Evolutionary conservation across 2,797 vertebrate species (phyloP).

Genomic region (Syncerus caffer): DNA sequence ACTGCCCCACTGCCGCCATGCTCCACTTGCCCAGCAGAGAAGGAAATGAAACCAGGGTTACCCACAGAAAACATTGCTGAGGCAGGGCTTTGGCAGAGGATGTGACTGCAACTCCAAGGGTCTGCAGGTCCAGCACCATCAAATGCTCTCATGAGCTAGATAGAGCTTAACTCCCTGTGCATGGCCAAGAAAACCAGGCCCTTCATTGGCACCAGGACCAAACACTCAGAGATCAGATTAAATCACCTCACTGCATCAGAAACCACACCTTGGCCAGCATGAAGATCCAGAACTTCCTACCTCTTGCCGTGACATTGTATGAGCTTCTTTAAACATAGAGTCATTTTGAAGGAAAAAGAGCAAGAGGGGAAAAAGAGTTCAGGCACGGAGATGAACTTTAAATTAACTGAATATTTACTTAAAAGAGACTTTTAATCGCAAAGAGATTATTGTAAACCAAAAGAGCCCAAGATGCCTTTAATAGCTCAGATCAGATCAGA

Average conservation of each 20-base stretch:
- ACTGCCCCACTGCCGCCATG: background rate
- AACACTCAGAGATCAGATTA: background rate
- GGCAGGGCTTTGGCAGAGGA: background rate
- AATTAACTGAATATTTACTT: background rate
- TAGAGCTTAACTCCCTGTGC: background rate
- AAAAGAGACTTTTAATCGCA: background rate
- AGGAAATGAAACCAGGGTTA: background rate
- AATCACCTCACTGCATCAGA: background rate
- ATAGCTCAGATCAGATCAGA: background rate
- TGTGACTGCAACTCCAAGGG: background rate
- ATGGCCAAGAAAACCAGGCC: background rate
- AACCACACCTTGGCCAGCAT: background rate
- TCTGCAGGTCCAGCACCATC: background rate
- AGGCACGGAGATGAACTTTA: background rate
- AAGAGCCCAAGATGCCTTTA: background rate
- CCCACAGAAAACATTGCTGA: background rate
- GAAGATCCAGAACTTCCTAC: background rate
- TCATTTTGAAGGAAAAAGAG: background rate
- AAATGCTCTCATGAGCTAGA: background rate
- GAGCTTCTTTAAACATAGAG: background rate
- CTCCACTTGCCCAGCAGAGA: background rate
- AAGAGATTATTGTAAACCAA: background rate
- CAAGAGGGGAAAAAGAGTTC: background rate
- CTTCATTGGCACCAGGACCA: background rate
- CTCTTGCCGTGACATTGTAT: no score